Conservation (phyloP, 2,797 vertebrate species). For the Tangara arthus region DNA sequence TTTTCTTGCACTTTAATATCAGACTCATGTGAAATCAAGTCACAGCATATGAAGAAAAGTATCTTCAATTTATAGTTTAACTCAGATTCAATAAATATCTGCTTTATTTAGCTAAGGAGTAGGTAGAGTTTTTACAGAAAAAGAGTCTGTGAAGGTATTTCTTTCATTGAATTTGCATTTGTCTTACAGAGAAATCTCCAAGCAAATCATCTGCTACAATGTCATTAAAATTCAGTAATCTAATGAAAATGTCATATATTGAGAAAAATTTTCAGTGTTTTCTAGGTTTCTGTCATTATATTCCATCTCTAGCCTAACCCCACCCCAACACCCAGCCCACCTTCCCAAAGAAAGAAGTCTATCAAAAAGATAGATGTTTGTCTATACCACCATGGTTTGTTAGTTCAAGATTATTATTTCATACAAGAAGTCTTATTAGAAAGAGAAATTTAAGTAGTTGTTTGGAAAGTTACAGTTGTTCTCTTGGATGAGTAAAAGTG, state of each 20-base stretch:
- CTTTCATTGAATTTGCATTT: background rate
- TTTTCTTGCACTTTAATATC: background rate
- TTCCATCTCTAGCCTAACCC: accelerated
- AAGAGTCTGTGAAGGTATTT: background rate
- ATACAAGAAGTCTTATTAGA: background rate
- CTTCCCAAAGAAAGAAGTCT: background rate
- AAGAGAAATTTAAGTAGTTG: background rate
- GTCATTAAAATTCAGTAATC: background rate
- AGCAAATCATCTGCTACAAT: background rate
- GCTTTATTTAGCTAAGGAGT: background rate
- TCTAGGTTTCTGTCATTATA: background rate
- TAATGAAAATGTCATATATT: background rate
- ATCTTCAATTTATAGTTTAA: background rate
- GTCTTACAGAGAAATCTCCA: background rate
- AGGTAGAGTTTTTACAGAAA: background rate
- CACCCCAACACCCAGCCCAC: accelerated
- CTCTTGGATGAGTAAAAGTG: background rate
- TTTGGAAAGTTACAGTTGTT: background rate
- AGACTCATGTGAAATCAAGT: background rate
- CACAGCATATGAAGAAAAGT: background rate
- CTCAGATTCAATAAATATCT: background rate
- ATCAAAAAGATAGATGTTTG: background rate
- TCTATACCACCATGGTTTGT: background rate
- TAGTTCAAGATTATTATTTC: background rate
- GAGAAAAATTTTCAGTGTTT: background rate